Base-by-base conservation (phyloP, 2,888 invertebrate species). In the Ectemnius cavifrons region DNA sequence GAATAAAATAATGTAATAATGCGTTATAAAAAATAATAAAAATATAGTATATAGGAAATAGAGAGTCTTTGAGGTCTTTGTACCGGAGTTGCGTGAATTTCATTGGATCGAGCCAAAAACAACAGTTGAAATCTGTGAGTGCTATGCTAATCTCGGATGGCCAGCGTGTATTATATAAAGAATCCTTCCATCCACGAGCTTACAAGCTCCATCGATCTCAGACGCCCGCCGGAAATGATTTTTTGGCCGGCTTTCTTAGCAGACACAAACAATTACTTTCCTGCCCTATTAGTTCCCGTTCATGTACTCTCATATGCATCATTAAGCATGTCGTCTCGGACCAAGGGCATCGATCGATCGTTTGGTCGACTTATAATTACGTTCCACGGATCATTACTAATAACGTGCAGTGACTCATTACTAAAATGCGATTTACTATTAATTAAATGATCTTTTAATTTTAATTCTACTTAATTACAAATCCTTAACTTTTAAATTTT, bases 141-240 rank as follows among this genome's bases (percentile, higher is more conserved):
- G 23, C 8, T 63, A 58, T 49, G 83, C 85, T 88, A 88, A 87
- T 86, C 80, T 87, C 86, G 86, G 87, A 86, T 67, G 73, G 77
- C 80, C 81, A 71, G 75, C 82, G 81, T 77, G 84, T 80, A 83
- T 89, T 88, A 86, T 80, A 85, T 88, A 88, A 89, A 86, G 84
- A 83, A 86, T 80, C 76, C 78, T 83, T 84, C 61, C 82, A 85
- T 85, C 84, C 82, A 77, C 80, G 81, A 71, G 79, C 72, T 80
- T 82, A 82, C 76, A 66, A 56, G 57, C 63, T 45, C 57, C 69
- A 37, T 46, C n/a, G 28, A 58, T 13, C 45, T 3, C 49, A 61
- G 60, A 70, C 45, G 61, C 45, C 45, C 56, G 56, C 66, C 37
- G 37, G 67, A 58, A 61, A 67, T 27, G 14, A 60, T 66, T 67